These are phyloP conservation scores for Dryobotodes eremita DNA, from an alignment of 2,888 invertebrate species.

Conservation along the genomic window DNA sequence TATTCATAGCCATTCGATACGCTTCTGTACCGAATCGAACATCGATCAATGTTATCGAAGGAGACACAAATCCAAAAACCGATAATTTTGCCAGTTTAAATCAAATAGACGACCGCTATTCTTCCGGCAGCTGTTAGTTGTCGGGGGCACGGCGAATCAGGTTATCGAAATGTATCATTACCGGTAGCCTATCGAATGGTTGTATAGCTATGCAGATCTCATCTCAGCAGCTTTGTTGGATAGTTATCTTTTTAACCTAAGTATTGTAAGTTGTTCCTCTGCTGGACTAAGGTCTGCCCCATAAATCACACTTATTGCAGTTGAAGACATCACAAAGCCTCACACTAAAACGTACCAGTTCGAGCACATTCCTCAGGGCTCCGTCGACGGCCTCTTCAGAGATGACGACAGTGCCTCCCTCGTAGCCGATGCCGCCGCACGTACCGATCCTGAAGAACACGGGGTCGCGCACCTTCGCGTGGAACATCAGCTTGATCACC, in stretches of 20 bases:
- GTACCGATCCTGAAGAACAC: conserved; percentile 98
- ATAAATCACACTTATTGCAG: neutral
- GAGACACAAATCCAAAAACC: neutral
- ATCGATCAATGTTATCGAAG: neutral
- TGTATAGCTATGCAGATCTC: neutral
- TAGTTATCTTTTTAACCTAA: neutral
- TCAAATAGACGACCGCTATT: neutral
- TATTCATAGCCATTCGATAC: neutral
- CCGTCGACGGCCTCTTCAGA: conserved; percentile 98
- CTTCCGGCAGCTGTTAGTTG: neutral
- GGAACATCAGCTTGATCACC: conserved; percentile 98
- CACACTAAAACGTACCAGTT: conserved; percentile 92
- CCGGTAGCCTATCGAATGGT: neutral
- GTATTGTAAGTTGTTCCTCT: neutral
- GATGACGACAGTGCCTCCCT: conserved; percentile 98
- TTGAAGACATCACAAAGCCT: neutral
- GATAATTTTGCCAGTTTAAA: neutral
- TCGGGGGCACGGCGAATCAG: neutral
- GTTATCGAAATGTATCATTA: neutral
- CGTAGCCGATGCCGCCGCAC: conserved; percentile 97
- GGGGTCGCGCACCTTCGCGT: conserved; percentile 95
- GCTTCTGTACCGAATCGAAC: neutral
- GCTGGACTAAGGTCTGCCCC: neutral
- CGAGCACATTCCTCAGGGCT: conserved; percentile 94
- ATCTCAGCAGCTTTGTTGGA: neutral